Base-by-base conservation (phyloP, 2,797 vertebrate species). In the Rhyacichthys aspro region DNA sequence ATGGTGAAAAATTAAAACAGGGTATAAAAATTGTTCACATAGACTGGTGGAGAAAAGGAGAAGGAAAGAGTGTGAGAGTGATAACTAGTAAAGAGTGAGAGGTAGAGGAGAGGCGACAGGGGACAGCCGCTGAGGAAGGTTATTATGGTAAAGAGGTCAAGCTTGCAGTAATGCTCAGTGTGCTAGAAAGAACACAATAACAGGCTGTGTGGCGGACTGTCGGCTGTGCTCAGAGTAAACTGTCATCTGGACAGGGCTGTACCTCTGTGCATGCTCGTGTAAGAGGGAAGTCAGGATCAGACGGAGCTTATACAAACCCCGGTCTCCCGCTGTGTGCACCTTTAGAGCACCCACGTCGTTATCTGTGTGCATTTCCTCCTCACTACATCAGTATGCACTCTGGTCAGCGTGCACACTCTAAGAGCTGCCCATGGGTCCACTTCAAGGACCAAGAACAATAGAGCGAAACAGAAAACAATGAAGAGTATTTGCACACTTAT, bases 121-220 rank as follows among this genome's bases (percentile, higher is more conserved):
- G 50, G 18, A 65, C 68, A 41, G 36, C n/a, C 36, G 42, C 36
- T 15, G 39, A 66, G 49, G 33, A 44, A 45, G 45, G 65, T 69
- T 73, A 81, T 84, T 82, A 79, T 75, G 62, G 70, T 75, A 63
- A 74, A 85, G 78, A 82, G 80, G 85, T 85, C 85, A 83, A 81
- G 69, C 78, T 43, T 72, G 82, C 60, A 41, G 47, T 72, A 42
- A 82, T 75, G 74, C 63, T 75, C 65, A 36, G 73, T 73, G 63
- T 55, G 33, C 54, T 59, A 59, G 76, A 74, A 76, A 76, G 59
- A 68, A 81, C 85, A 83, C 55, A 45, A 72, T 78, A 86, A 84
- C 63, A 39, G 23, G 43, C 23, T 56, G 49, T 65, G 59, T 52
- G 32, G 47, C n/a, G 14, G n/a, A 1, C 17, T 43, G 32, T 62